Percentiles rank a stretch among this genome's conserved stretches.
These are phyloP conservation scores for Tethya wilhelma DNA, from an alignment of 37 sponge, comb jelly and placozoan genomes.

Conservation along the genomic window DNA sequence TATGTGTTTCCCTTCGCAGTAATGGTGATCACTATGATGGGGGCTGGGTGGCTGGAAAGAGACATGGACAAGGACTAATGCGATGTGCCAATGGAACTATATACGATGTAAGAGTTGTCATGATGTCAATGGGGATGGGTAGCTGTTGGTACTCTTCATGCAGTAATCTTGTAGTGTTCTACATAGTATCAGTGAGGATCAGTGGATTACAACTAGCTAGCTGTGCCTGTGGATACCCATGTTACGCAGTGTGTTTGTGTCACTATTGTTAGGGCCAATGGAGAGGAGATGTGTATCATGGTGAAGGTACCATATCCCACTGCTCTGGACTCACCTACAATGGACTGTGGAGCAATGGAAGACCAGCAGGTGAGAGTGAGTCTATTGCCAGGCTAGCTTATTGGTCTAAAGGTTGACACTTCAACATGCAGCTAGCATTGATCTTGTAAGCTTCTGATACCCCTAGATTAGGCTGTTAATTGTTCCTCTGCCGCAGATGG, in stretches of 20 bases:
- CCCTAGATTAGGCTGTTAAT: not conserved
- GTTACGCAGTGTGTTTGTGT: no score
- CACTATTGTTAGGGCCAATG: no score
- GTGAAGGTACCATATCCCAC: slow-evolving; percentile 70
- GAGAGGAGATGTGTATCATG: slow-evolving; percentile 67
- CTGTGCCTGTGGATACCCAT: not conserved
- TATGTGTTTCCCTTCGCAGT: no score
- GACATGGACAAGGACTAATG: slow-evolving; percentile 84
- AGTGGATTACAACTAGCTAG: not conserved
- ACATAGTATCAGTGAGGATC: not conserved
- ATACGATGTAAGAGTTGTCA: slow-evolving; percentile 65
- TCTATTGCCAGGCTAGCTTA: no score
- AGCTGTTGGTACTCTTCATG: not conserved
- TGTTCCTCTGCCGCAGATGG: not conserved
- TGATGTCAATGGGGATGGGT: not conserved
- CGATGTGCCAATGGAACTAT: slow-evolving; percentile 58
- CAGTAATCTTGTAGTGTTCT: no score
- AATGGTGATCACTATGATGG: slow-evolving; percentile 89
- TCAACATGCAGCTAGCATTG: no score
- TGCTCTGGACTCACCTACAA: slow-evolving; percentile 59
- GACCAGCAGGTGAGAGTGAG: slow-evolving; percentile 67
- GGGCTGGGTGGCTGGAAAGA: slow-evolving; percentile 69
- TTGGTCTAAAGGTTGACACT: no score
- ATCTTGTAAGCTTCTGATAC: no score
- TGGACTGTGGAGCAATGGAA: slow-evolving; percentile 75